A percentile compares a stretch with the other conserved stretches of the same genome.
These are phyloP conservation scores for Pseudolycoriella hygida DNA, from an alignment of 2,888 invertebrate species.

Conservation along the genomic window DNA sequence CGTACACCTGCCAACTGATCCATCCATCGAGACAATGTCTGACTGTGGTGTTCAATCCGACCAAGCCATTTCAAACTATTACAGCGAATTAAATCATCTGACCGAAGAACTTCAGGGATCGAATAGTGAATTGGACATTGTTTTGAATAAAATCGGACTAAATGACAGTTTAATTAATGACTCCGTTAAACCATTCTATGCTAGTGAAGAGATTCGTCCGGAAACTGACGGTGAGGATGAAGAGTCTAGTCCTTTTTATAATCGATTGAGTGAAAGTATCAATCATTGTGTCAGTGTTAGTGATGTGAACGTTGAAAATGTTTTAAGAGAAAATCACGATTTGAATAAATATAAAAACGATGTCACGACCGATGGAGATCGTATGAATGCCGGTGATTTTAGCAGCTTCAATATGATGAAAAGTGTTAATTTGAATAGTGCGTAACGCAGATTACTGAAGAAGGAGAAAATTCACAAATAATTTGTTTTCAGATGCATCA, in stretches of 20 bases:
- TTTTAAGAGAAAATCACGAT: conserved; percentile 3
- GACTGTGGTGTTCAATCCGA: conserved; percentile 3
- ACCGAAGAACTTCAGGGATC: conserved; percentile 19
- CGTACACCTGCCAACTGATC: conserved; percentile 1
- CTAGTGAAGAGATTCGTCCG: neutral
- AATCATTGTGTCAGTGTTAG: conserved; percentile 4
- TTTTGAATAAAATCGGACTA: neutral
- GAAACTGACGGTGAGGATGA: neutral
- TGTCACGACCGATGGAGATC: conserved; percentile 6
- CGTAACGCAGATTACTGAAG: conserved; percentile 6
- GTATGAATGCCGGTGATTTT: conserved; percentile 5
- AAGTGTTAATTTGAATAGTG: conserved; percentile 19
- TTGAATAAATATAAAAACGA: conserved; percentile 5
- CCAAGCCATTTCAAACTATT: conserved; percentile 6
- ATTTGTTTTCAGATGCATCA: conserved; percentile 5
- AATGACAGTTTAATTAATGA: neutral
- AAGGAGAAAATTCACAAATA: conserved; percentile 5
- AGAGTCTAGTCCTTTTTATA: conserved; percentile 7
- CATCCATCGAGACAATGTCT: conserved; percentile 5
- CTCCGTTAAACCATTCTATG: neutral
- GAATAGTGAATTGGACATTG: neutral
- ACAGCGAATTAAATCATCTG: conserved; percentile 18
- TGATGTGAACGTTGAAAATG: neutral
- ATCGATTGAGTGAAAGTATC: conserved; percentile 5
- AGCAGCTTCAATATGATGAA: conserved; percentile 14